Evolutionary conservation across 1,140 invertebrate genomes (phyloP).

Genomic region (Drosophila suzukii): DNA sequence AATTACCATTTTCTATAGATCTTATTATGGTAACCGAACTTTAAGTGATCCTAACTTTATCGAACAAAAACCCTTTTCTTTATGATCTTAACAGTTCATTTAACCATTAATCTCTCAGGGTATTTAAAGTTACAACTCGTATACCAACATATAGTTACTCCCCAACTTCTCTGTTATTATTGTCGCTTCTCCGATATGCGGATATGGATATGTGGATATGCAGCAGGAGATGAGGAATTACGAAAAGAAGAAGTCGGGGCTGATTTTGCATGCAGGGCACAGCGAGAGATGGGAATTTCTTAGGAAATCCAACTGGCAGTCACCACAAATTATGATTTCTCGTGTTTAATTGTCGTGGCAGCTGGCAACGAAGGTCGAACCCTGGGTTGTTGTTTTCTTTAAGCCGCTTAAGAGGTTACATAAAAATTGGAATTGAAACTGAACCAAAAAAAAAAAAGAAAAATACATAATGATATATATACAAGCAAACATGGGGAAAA

Average conservation of each 20-base stretch:
- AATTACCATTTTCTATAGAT: too few relatives aligned
- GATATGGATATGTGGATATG: conserved; percentile 49
- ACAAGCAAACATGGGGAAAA: not conserved
- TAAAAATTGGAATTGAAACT: conserved; percentile 42
- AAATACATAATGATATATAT: not conserved
- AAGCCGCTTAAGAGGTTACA: conserved; percentile 51
- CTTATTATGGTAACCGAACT: too few relatives aligned
- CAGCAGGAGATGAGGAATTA: conserved; percentile 23
- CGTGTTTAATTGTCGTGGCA: conserved; percentile 38
- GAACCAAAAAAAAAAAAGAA: conserved; percentile 11
- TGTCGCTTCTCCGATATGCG: conserved; percentile 25
- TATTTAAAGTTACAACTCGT: not conserved
- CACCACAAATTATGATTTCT: conserved; percentile 44
- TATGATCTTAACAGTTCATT: not conserved
- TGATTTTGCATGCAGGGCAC: conserved; percentile 32
- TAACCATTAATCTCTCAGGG: not conserved
- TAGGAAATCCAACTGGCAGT: conserved; percentile 39
- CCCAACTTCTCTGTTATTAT: conserved; percentile 4
- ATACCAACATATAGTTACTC: too few relatives aligned
- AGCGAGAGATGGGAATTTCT: conserved; percentile 36
- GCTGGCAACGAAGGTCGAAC: conserved; percentile 33
- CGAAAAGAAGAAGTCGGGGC: not conserved
- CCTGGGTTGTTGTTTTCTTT: conserved; percentile 26
- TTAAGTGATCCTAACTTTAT: too few relatives aligned
- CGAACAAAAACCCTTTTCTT: too few relatives aligned